Conservation (phyloP, 1,140 invertebrate genomes). For the Drosophila grimshawi region DNA sequence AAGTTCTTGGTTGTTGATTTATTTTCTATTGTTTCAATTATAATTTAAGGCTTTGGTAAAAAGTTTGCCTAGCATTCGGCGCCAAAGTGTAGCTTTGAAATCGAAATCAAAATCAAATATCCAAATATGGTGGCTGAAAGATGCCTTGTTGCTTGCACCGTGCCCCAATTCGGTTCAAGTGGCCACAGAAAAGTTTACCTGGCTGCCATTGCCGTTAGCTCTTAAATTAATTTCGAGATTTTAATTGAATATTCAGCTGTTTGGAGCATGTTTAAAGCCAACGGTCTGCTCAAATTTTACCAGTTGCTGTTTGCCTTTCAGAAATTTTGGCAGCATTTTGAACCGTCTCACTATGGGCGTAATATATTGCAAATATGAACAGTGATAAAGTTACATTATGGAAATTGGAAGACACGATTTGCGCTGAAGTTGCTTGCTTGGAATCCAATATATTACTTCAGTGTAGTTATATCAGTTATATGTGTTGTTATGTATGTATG, state of each 20-base stretch:
- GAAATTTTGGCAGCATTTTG: neutral
- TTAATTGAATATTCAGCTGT: slow-evolving; percentile 63
- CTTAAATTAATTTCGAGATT: slow-evolving; percentile 70
- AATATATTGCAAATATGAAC: no score
- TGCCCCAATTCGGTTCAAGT: slow-evolving; percentile 65
- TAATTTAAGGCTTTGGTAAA: slow-evolving; percentile 41
- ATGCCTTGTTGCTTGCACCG: slow-evolving; percentile 25
- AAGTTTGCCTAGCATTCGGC: slow-evolving; percentile 47
- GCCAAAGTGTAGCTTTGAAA: slow-evolving; percentile 42
- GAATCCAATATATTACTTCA: no score
- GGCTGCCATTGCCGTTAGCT: slow-evolving; percentile 56
- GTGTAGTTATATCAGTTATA: no score
- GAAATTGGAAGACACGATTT: no score
- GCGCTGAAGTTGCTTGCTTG: no score
- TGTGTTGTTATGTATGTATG: no score
- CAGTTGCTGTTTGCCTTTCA: slow-evolving; percentile 9
- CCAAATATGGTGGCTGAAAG: neutral
- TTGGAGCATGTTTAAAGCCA: slow-evolving; percentile 41
- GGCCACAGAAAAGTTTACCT: slow-evolving; percentile 58
- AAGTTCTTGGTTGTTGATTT: neutral
- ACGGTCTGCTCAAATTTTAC: slow-evolving; percentile 50
- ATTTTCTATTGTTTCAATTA: slow-evolving; percentile 35
- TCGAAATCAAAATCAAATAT: slow-evolving; percentile 51
- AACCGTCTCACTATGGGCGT: neutral
- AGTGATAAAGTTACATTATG: no score